A percentile compares a stretch with the other conserved stretches of the same genome.
These are phyloP conservation scores for Aphelenchoides bicaudatus DNA, from an alignment of 2,888 invertebrate genomes.

Conservation along the genomic window DNA sequence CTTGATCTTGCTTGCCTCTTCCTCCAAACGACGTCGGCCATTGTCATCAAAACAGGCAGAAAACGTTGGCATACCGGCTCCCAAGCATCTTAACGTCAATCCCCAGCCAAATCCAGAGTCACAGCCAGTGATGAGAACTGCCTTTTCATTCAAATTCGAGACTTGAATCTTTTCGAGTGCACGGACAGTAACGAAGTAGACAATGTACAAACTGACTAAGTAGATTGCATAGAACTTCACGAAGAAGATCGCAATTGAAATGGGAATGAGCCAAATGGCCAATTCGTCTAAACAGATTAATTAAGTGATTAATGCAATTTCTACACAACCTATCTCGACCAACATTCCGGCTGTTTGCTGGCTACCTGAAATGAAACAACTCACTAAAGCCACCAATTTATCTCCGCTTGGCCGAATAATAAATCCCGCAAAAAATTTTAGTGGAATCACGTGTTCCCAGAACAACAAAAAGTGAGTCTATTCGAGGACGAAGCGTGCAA, in stretches of 20 bases:
- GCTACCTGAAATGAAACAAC: no score
- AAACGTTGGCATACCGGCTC: conserved; percentile 25
- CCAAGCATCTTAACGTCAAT: conserved; percentile 20
- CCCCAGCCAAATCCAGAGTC: conserved; percentile 32
- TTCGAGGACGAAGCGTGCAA: no score
- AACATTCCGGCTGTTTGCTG: no score
- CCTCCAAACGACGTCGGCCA: conserved; percentile 15
- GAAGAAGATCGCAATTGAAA: conserved; percentile 17
- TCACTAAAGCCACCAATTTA: no score
- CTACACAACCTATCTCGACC: no score
- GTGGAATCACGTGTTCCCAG: no score
- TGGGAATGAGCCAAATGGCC: conserved; percentile 21
- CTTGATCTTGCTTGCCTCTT: no score
- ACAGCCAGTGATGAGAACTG: conserved; percentile 51
- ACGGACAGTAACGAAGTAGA: conserved; percentile 21
- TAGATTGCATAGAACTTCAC: conserved; percentile 14
- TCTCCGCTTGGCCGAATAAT: no score
- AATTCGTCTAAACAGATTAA: conserved; percentile 22
- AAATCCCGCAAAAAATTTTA: no score
- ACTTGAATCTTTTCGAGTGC: conserved; percentile 31
- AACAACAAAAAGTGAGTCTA: no score
- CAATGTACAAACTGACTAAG: conserved; percentile 10
- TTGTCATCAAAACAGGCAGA: conserved; percentile 21
- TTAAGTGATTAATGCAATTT: no score
- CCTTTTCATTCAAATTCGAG: conserved; percentile 28